A percentile compares a stretch with the other conserved stretches of the same genome.
phyloP scores from a whole-genome alignment of 2,797 vertebrate species.

The Chaunax sp. region DNA sequence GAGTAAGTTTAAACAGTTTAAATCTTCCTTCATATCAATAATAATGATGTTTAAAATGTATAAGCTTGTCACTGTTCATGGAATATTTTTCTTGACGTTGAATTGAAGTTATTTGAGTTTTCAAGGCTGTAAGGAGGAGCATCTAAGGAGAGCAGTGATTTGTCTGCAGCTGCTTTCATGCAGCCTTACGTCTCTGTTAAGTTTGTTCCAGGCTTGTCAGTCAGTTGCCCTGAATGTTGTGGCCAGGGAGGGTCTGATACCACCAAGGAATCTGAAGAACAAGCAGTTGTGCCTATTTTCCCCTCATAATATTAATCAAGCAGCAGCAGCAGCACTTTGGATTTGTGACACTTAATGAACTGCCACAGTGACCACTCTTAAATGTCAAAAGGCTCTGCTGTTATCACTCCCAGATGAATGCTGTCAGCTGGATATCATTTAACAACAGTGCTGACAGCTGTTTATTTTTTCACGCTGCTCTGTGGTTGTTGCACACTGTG shows the following conservation, averaged over 20 bases:
- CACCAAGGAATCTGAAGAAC: not conserved
- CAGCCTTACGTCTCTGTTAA: too few relatives aligned
- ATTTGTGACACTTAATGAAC: not conserved
- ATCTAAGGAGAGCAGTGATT: not conserved
- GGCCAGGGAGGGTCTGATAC: too few relatives aligned
- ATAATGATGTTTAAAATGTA: not conserved
- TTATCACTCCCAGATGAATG: not conserved
- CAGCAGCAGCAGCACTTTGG: not conserved
- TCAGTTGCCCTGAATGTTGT: not conserved
- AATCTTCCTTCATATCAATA: not conserved
- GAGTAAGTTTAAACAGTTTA: not conserved
- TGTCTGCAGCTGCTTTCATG: constrained; percentile 1
- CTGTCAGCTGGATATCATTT: not conserved
- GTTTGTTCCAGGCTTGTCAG: not conserved
- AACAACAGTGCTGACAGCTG: not conserved
- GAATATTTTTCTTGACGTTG: not conserved
- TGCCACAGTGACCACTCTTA: not conserved
- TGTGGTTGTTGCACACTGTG: not conserved
- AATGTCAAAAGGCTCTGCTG: not conserved
- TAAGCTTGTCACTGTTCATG: not conserved
- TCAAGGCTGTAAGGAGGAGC: too few relatives aligned
- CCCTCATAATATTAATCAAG: not conserved
- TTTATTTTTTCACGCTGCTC: constrained; percentile 1
- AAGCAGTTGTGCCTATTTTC: not conserved
- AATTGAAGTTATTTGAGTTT: not conserved